A percentile compares a stretch with the other conserved stretches of the same genome.
Evolutionary conservation across 2,888 invertebrate species (phyloP).

Genomic region (Heterodera filipjevi): DNA sequence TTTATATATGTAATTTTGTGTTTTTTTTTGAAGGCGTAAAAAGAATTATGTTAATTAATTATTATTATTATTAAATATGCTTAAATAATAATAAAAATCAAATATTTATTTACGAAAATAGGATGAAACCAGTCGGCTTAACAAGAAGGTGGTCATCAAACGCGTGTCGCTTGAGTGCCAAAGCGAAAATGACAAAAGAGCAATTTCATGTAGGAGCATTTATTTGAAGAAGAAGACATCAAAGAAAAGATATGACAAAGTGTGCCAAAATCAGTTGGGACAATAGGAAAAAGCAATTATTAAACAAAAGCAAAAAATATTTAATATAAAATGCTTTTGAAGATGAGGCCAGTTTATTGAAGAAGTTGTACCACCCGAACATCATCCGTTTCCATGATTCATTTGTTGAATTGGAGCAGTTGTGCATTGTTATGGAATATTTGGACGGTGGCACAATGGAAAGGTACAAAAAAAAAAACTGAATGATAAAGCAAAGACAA

Average conservation of each 20-base stretch:
- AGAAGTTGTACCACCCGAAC: conserved; percentile 77
- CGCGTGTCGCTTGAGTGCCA: conserved; percentile 34
- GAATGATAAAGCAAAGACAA: not conserved
- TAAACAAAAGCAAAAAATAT: not conserved
- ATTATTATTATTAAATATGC: no score
- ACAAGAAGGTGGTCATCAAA: conserved; percentile 38
- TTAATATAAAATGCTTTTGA: not conserved
- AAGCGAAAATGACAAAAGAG: conserved; percentile 32
- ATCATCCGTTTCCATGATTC: conserved; percentile 72
- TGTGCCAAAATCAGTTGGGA: not conserved
- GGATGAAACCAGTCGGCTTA: conserved; percentile 28
- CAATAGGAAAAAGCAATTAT: not conserved
- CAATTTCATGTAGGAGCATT: conserved; percentile 31
- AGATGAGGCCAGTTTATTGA: conserved; percentile 72
- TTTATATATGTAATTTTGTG: no score
- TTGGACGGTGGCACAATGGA: conserved; percentile 79
- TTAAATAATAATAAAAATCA: not conserved
- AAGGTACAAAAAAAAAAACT: conserved; percentile 67
- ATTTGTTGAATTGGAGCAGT: conserved; percentile 67
- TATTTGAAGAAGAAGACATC: not conserved
- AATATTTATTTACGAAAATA: conserved; percentile 16
- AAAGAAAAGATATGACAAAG: no score
- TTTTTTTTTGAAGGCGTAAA: no score
- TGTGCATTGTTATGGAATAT: conserved; percentile 83
- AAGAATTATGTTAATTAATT: no score